Conservation (phyloP, 2,797 vertebrate species). For the Girardinus metallicus region DNA sequence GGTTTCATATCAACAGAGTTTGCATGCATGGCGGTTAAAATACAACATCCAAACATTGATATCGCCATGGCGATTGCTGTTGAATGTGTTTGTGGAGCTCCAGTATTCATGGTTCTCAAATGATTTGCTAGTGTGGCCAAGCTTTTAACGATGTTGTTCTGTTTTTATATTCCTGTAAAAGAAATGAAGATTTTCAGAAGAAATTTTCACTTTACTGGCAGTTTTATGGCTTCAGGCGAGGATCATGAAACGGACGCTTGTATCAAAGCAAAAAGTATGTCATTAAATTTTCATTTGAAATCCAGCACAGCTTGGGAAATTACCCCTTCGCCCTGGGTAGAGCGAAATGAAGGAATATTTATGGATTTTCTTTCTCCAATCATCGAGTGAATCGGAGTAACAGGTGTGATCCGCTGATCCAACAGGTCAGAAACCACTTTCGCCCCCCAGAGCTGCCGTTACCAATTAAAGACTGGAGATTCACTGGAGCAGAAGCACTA, state of each 20-base stretch:
- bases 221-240: background rate
- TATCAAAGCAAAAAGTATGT: background rate
- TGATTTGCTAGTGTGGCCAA: background rate
- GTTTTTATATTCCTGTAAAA: background rate
- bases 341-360: background rate
- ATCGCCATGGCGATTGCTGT: background rate
- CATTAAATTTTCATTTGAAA: background rate
- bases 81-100: background rate
- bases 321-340: background rate
- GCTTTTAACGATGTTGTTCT: background rate
- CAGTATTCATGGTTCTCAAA: background rate
- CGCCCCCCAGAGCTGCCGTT: background rate
- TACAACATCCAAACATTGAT: background rate
- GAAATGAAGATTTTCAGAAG: background rate
- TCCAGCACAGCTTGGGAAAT: background rate
- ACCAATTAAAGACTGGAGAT: constrained; percentile 8
- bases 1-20: background rate
- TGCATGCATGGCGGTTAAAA: background rate
- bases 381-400: constrained; percentile 7
- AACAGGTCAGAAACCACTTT: constrained; percentile 38
- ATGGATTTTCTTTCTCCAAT: background rate
- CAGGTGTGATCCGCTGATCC: constrained; percentile 24
- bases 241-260: background rate
- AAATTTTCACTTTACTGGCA: background rate
- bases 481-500: constrained; percentile 12